Evolutionary conservation across 2,113 vertebrate species (phyloP), one percentile per base, ranked within the genome.

Genomic region (Machaerirhynchus nigripectus): DNA sequence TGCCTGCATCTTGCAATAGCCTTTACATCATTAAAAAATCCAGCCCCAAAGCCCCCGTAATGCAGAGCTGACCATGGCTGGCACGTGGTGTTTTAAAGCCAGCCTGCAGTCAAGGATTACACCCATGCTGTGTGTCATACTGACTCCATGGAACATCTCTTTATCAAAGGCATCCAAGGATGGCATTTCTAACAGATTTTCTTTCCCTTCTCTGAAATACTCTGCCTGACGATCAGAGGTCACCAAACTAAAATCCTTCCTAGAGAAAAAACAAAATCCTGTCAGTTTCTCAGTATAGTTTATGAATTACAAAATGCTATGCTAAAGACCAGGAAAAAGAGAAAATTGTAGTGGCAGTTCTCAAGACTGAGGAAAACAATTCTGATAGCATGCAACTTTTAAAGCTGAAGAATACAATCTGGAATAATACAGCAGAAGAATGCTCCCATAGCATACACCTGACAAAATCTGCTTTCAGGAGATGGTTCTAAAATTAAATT

Each of bases 91-190:
- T 70, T 94, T 77, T 77, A 80, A 71, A 96, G 42, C 47, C 78
- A 79, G 60, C 21, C 60, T 27, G 30, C 65, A 84, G 84, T 39
- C 71, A 83, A 90, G 71, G 79, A 86, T 77, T 93, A 89, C 46
- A 92, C 21, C 68, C 88, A 84, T 74, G 35, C 71, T 92, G 69
- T 69, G 69, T 79, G 52, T 52, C 80, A 82, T 39, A 89, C 11
- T n/a, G 52, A 60, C 69, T 92, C 73, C 69, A 37, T 28, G 65
- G 70, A 87, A 56, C 73, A 82, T 49, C 73, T 78, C 60, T 56
- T 82, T 75, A 85, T 73, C 88, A 92, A 91, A 93, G 20, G 42
- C 85, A 88, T 80, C 82, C 92, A 89, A 89, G 56, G 82, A 57
- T 13, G 35, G 84, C 73, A 92, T 95, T 95, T 91, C 44, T 92